Base-by-base conservation (phyloP, 2,113 vertebrate genomes). In the Rallus limicola region DNA sequence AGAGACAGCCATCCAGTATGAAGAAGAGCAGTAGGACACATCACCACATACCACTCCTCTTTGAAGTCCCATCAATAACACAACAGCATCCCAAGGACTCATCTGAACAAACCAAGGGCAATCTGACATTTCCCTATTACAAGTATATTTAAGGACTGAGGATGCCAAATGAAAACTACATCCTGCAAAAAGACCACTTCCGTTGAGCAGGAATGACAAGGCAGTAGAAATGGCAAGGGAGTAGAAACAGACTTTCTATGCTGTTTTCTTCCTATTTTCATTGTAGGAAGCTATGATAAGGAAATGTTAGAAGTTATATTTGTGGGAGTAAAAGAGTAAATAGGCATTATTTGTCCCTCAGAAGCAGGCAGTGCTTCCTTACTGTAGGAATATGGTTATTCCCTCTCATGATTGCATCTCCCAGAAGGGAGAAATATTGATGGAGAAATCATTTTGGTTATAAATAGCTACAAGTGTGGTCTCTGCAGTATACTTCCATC, bases 21-120 rank as follows among this genome's bases (percentile, higher is more conserved):
- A 25, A 25, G n/a, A 64, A 69, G 28, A 77, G 53, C 56, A 92
- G 46, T 3, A 82, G 42, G 38, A 29, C 38, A 56, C 56, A 38
- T 18, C 64, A 62, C 26, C 7, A 38, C 19, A 17, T 5, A 50
- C 10, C 6, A 10, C 65, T 79, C 42, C 58, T 76, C 79, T 44
- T n/a, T 12, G 53, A 67, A 71, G 11, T 80, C 48, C 38, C 0
- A 1, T 23, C 18, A 16, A 68, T 18, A 58, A 46, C 0, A 2
- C 48, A 64, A 68, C 36, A 56, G 38, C 64, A 82, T 18, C 76
- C 71, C 53, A 69, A 68, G 69, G 36, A 72, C 71, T 28, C 18
- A 65, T 12, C 38, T 62, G 56, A 91, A 88, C 26, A 28, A 68
- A 24, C 33, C 48, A 76, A 34, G 14, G 18, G 53, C 71, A 62